A percentile compares a stretch with the other conserved stretches of the same genome.
These are phyloP conservation scores for Drosophila grimshawi DNA, from an alignment of 1,140 invertebrate species.

Conservation along the genomic window DNA sequence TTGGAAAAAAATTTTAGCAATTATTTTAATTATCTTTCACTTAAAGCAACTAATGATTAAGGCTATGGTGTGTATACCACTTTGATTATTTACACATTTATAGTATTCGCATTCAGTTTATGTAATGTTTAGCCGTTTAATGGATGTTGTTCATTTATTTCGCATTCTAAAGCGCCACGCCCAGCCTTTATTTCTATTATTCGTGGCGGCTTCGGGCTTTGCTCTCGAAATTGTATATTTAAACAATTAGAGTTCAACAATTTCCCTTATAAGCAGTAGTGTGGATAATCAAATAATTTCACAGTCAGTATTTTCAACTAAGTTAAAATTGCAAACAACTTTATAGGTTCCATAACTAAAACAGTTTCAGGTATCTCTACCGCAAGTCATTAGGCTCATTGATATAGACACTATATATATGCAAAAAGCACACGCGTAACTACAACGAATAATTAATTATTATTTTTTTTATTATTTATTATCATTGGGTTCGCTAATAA, in stretches of 20 bases:
- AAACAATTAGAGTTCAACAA: conserved; percentile 25
- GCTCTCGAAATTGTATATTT: conserved; percentile 35
- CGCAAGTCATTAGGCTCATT: too few species aligned
- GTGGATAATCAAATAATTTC: conserved; percentile 16
- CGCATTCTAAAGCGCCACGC: background rate
- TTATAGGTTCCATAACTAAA: too few species aligned
- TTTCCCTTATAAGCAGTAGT: conserved; percentile 28
- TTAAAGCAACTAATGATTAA: conserved; percentile 33
- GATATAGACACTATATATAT: background rate
- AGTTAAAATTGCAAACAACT: too few species aligned
- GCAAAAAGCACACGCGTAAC: background rate
- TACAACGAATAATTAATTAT: conserved; percentile 7
- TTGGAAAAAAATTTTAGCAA: conserved; percentile 12
- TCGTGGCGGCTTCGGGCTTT: background rate
- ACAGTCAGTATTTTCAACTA: too few species aligned
- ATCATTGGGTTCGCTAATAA: too few species aligned
- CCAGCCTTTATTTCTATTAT: conserved; percentile 22
- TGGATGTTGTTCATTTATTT: conserved; percentile 19
- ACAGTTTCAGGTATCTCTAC: too few species aligned
- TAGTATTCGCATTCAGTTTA: conserved; percentile 2
- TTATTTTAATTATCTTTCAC: conserved; percentile 35
- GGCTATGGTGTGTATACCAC: background rate
- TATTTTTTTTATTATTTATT: background rate
- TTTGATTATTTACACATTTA: background rate
- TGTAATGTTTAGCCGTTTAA: conserved; percentile 10